These are phyloP conservation scores for Myodes glareolus DNA, from an alignment of 2,113 vertebrate species.

Conservation along the genomic window DNA sequence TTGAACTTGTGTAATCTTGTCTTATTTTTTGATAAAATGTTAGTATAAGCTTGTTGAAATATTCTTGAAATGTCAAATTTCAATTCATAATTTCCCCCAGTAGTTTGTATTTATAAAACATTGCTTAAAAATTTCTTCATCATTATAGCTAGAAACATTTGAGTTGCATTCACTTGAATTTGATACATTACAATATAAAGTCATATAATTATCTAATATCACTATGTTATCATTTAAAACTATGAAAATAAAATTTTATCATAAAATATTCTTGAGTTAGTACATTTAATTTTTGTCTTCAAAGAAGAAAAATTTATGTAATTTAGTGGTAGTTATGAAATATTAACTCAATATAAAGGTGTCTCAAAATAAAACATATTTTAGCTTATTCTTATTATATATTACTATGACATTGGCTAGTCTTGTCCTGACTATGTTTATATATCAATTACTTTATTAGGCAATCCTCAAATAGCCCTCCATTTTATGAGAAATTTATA, in stretches of 20 bases:
- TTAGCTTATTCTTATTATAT: background rate
- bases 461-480: background rate
- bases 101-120: background rate
- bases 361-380: background rate
- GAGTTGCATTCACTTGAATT: background rate
- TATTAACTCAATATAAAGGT: background rate
- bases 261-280: background rate
- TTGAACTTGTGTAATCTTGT: background rate
- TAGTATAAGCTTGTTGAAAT: background rate
- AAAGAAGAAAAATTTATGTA: background rate
- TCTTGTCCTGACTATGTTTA: background rate
- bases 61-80: conserved; percentile 21
- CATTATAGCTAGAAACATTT: background rate
- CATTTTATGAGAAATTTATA: background rate
- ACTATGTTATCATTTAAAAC: background rate
- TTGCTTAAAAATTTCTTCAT: background rate
- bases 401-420: background rate
- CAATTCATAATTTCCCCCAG: background rate
- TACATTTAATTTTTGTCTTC: background rate
- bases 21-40: background rate
- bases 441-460: background rate
- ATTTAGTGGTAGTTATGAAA: background rate
- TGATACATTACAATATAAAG: background rate
- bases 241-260: background rate
- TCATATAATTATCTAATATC: background rate